Base-by-base conservation (phyloP, 1,140 invertebrate species). In the Temnothorax curvispinosus region DNA sequence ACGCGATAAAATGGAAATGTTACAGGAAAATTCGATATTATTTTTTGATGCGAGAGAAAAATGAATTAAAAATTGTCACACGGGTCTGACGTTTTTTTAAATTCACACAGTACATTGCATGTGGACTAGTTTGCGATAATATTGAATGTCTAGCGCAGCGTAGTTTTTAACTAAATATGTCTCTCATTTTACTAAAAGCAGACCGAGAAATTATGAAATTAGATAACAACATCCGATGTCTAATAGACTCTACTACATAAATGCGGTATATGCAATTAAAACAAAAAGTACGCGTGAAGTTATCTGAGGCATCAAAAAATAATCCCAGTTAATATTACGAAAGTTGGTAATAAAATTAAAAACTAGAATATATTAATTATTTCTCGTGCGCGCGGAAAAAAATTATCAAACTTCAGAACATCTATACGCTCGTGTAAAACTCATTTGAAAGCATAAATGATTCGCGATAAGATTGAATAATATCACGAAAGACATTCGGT, bases 341-440 rank as follows among this genome's bases (percentile, higher is more conserved):
- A 32, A 71, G 15, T 81, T 81, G 15, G 3, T 71, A 56, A 71
- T 56, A 71, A 69, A 81, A 21, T 81, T 71, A 32, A 27, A 81
- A 56, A 56, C n/a, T 1, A 27, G 67, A 32, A 69, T 50, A 32
- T 21, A 47, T 75, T 75, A 62, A 84, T 84, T 50, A 58, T 84
- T 13, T 38, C 5, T 44, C 2, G 13, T 18, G n/a, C 21, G 15
- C 27, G 27, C 27, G 27, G 27, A 27, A 27, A 27, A 13, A 60
- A 62, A 56, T 81, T 35, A 75, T n/a, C 11, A 32, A 71, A 56
- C 38, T 81, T 50, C 9, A 18, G 11, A 52, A 47, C 7, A 7
- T 21, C 3, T 3, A n/a, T 5, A 38, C 18, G 18, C 38, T 56
- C 50, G 38, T 15, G 7, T 32, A 58, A 72, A 72, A 60, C 15